Conservation (phyloP, 2,888 invertebrate genomes). For the Junonia oenone region DNA sequence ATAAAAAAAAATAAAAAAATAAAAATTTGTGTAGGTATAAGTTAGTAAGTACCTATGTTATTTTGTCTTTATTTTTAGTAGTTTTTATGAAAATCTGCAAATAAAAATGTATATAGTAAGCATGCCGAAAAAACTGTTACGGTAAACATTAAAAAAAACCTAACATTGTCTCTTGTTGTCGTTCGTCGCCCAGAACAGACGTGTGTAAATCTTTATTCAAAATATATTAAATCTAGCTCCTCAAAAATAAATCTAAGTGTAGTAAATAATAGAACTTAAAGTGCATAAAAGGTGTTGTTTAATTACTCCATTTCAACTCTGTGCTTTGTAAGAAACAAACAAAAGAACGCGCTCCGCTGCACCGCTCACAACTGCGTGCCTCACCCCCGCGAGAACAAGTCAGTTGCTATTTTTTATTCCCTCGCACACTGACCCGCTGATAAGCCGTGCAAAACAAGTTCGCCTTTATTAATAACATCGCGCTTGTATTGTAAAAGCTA, state of each 20-base stretch:
- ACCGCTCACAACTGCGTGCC: neutral
- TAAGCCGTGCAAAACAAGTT: neutral
- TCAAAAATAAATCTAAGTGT: neutral
- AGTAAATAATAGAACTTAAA: neutral
- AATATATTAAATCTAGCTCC: neutral
- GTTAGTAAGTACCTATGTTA: no score
- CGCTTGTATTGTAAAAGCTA: neutral
- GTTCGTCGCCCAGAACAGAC: neutral
- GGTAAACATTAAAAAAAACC: no score
- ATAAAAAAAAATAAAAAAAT: no score
- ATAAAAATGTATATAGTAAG: no score
- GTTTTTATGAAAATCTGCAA: no score
- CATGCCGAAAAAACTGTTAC: no score
- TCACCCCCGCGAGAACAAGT: conserved; percentile 4
- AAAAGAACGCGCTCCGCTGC: neutral
- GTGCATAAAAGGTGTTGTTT: neutral
- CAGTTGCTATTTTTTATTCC: conserved; percentile 3
- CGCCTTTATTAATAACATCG: neutral
- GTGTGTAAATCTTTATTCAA: neutral
- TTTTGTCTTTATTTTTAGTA: no score
- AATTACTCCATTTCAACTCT: neutral
- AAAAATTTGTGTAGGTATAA: no score
- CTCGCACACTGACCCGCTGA: neutral
- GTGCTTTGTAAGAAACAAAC: neutral
- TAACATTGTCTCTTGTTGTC: no score